Conservation (phyloP, 2,113 vertebrate genomes). For the Apodemus speciosus region DNA sequence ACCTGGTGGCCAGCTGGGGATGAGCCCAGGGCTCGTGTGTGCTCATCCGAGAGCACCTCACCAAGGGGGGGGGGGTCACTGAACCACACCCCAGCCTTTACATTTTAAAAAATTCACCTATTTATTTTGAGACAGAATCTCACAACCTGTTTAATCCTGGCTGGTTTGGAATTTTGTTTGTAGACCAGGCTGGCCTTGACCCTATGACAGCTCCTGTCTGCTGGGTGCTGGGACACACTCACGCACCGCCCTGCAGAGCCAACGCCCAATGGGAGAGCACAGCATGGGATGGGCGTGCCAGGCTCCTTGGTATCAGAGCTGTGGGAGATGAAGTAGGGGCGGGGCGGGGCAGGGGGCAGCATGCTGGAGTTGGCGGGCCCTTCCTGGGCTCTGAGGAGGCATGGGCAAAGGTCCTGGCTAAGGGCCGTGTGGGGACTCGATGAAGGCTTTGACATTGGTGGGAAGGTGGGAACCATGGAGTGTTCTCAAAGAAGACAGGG, state of each 20-base stretch:
- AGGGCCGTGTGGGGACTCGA: fast-evolving
- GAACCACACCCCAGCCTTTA: background rate
- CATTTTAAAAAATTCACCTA: background rate
- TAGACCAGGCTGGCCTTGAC: background rate
- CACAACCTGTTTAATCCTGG: background rate
- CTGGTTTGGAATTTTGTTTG: background rate
- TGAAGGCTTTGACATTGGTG: background rate
- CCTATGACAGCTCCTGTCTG: background rate
- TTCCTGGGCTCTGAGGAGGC: background rate
- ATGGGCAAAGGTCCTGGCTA: background rate
- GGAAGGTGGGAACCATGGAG: background rate
- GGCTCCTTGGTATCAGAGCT: background rate
- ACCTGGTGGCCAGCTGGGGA: background rate
- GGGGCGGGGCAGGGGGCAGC: fast-evolving
- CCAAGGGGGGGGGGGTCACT: background rate
- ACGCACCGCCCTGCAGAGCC: background rate
- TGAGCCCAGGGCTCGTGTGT: too few species aligned
- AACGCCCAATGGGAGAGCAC: background rate
- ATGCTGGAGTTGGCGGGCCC: background rate
- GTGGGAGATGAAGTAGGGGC: fast-evolving
- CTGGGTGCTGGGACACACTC: background rate
- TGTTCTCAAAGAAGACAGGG: background rate
- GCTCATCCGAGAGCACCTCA: background rate
- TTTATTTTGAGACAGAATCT: background rate
- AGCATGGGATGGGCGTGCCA: background rate